These are phyloP conservation scores for Myocastor coypus DNA, from an alignment of 2,113 vertebrate genomes.

Conservation along the genomic window DNA sequence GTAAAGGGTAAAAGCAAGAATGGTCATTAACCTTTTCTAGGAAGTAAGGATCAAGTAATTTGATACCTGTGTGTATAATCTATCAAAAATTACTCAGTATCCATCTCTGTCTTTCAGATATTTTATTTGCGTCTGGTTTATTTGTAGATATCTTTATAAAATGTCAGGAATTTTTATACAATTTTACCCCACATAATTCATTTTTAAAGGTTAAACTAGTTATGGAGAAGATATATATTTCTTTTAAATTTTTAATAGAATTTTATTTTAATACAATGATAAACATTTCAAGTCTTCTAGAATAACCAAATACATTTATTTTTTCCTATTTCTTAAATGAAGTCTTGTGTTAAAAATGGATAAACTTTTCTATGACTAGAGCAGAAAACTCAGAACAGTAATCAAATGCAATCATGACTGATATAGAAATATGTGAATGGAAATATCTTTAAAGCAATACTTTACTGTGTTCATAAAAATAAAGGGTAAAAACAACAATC, in stretches of 20 bases:
- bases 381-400: conserved; percentile 59
- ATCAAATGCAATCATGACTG: conserved; percentile 40
- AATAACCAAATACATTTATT: conserved; percentile 40
- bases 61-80: conserved; percentile 83
- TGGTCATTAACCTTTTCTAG: conserved; percentile 86
- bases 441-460: conserved; percentile 59
- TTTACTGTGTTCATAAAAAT: conserved; percentile 56
- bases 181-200: conserved; percentile 72
- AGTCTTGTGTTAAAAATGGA: conserved; percentile 53
- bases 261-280: conserved; percentile 66
- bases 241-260: conserved; percentile 67
- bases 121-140: conserved; percentile 76
- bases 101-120: conserved; percentile 75
- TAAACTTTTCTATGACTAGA: neutral
- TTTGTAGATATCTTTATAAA: conserved; percentile 77
- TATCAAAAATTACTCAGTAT: conserved; percentile 83
- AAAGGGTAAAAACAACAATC: conserved; percentile 31
- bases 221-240: conserved; percentile 64
- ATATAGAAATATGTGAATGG: neutral
- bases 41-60: conserved; percentile 80
- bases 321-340: neutral
- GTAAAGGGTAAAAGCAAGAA: conserved; percentile 85
- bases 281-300: conserved; percentile 56
- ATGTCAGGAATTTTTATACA: conserved; percentile 72
- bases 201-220: conserved; percentile 79